Percentiles rank a stretch among this genome's conserved stretches.
These are phyloP conservation scores for Lamproptera curius DNA, from an alignment of 2,888 invertebrate species.

Conservation along the genomic window DNA sequence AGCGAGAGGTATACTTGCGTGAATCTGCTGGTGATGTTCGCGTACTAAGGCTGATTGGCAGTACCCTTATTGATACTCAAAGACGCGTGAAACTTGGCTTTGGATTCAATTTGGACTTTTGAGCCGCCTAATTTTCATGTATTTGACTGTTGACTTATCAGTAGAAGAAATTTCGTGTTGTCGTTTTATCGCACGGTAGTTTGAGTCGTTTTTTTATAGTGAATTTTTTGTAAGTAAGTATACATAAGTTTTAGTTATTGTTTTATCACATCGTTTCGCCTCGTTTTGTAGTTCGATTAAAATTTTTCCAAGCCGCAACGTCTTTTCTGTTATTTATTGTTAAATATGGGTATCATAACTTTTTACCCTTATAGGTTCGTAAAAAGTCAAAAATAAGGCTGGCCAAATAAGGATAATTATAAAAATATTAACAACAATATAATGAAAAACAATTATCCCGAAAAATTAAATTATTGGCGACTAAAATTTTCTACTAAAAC, in stretches of 20 bases:
- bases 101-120: conserved; percentile 66
- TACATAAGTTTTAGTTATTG: conserved; percentile 69
- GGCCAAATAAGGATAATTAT: no score
- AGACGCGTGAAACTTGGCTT: conserved; percentile 59
- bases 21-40: conserved; percentile 54
- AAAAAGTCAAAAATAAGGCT: no score
- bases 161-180: conserved; percentile 10
- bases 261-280: conserved; percentile 50
- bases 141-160: not conserved
- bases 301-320: conserved; percentile 35
- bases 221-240: conserved; percentile 74
- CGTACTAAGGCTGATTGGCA: conserved; percentile 53
- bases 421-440: no score
- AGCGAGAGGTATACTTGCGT: conserved; percentile 58
- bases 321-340: no score
- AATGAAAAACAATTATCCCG: no score
- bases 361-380: no score
- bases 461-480: no score
- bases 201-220: not conserved
- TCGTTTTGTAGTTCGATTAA: conserved; percentile 55
- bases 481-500: no score
- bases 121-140: no score
- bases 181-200: not conserved
- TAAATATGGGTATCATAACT: no score
- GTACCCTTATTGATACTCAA: conserved; percentile 61